Evolutionary conservation across 2,113 vertebrate genomes (phyloP), one percentile per base, ranked within the genome.

Genomic region (Hippocampus guttulatus): DNA sequence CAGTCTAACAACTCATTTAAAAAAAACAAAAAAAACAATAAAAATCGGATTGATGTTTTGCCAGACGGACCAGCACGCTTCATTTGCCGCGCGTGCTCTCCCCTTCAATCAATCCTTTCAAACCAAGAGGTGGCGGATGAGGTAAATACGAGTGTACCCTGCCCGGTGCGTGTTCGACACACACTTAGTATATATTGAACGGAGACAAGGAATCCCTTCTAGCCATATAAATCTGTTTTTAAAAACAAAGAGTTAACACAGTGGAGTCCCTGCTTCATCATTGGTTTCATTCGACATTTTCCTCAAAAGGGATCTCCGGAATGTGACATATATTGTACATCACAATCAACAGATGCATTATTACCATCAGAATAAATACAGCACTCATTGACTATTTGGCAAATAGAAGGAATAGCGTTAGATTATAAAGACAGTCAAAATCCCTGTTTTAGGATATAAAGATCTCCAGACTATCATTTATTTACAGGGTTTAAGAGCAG

Each of bases 361-460:
- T 87, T 83, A 90, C 77, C 81, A 78, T 84, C 76, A 84, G 73
- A 87, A 87, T 86, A 84, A 88, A 83, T 88, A 90, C 84, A 87
- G 83, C 82, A 89, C 79, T 87, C 81, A 51, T 80, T 75, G 73
- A 87, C 78, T 88, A 85, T 89, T 90, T 87, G 86, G 81, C 85
- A 89, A 84, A 84, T 77, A 83, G 78, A 78, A 74, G 78, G 75
- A 82, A 82, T 80, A 76, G 66, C 76, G 79, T 67, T 64, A 61
- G 51, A 71, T 85, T 86, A 80, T 84, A 85, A 83, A 85, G 73
- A 86, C 63, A 43, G 68, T 79, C 81, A 71, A 60, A 68, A 63
- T 79, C 76, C 66, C 75, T 1, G 51, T 80, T 64, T 66, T 41
- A 60, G 68, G 55, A 76, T 74, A 67, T 64, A 54, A 74, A 75